Evolutionary conservation across 2,888 invertebrate species (phyloP).

Genomic region (Leucophenga maculata): DNA sequence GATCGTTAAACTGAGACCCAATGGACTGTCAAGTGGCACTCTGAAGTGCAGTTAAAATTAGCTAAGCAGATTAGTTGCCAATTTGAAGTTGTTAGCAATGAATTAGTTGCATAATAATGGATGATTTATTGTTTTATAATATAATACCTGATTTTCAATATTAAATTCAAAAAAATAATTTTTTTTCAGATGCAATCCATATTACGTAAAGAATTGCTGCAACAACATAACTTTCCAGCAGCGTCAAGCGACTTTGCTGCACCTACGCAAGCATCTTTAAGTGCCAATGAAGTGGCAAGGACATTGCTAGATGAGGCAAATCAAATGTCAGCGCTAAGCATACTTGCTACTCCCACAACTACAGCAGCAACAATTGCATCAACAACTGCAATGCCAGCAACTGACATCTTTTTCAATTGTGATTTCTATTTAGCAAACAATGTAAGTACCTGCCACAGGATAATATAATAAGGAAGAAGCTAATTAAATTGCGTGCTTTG

Average conservation of each 20-base stretch:
- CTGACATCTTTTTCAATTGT: conserved; percentile 42
- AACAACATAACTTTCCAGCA: no score
- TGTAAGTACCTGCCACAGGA: conserved; percentile 58
- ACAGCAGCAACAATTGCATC: conserved; percentile 5
- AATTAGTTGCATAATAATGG: neutral
- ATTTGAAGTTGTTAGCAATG: neutral
- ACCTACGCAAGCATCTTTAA: no score
- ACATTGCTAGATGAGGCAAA: neutral
- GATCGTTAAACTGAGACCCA: conserved; percentile 10
- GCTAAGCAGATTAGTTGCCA: neutral
- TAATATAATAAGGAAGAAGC: neutral
- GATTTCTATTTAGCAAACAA: conserved; percentile 71
- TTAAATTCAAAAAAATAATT: no score
- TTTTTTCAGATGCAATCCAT: no score
- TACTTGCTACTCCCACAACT: no score
- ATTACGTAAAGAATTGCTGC: no score
- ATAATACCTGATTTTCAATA: no score
- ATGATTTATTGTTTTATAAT: no score
- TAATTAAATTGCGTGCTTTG: conserved; percentile 13
- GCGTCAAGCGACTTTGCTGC: no score
- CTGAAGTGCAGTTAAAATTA: neutral
- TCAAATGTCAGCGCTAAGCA: neutral
- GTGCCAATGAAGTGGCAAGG: neutral
- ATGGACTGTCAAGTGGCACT: conserved; percentile 1
- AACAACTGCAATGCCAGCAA: conserved; percentile 14